phyloP scores from a whole-genome alignment of 2,113 vertebrate genomes.

The Myxocyprinus asiaticus region DNA sequence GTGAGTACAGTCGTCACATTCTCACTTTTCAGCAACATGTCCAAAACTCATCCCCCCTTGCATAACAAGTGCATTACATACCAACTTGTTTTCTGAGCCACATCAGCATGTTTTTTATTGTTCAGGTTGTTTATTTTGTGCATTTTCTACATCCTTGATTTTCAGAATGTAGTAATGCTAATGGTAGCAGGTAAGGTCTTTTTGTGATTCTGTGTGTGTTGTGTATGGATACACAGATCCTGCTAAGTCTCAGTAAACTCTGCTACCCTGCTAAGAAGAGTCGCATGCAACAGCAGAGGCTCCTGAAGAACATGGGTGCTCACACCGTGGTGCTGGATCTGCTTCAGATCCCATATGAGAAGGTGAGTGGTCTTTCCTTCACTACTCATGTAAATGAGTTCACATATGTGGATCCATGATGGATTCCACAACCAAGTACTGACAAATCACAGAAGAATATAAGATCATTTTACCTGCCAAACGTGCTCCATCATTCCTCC shows the following conservation, averaged over 20 bases:
- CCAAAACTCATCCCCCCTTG: too few relatives aligned
- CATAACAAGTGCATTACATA: too few relatives aligned
- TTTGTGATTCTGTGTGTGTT: constrained; percentile 11
- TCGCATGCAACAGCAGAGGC: constrained; percentile 89
- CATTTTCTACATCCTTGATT: too few relatives aligned
- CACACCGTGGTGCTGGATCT: constrained; percentile 95
- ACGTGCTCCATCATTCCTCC: too few relatives aligned
- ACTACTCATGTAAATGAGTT: too few relatives aligned
- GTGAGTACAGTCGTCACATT: constrained; percentile 61
- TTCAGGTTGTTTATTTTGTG: too few relatives aligned
- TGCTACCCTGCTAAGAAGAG: constrained; percentile 88
- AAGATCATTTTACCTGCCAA: too few relatives aligned
- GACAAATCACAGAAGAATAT: too few relatives aligned
- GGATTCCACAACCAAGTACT: too few relatives aligned
- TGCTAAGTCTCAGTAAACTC: constrained; percentile 87
- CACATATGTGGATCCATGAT: too few relatives aligned
- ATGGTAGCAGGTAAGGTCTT: background rate
- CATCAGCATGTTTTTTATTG: too few relatives aligned
- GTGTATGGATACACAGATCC: constrained; percentile 76
- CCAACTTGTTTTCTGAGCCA: too few relatives aligned
- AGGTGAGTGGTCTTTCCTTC: constrained; percentile 67
- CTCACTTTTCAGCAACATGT: background rate
- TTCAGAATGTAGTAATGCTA: background rate
- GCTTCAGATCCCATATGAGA: constrained; percentile 93
- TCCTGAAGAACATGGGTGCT: constrained; percentile 97